Evolutionary conservation across 2,888 invertebrate genomes (phyloP).

Genomic region (Candidula unifasciata): DNA sequence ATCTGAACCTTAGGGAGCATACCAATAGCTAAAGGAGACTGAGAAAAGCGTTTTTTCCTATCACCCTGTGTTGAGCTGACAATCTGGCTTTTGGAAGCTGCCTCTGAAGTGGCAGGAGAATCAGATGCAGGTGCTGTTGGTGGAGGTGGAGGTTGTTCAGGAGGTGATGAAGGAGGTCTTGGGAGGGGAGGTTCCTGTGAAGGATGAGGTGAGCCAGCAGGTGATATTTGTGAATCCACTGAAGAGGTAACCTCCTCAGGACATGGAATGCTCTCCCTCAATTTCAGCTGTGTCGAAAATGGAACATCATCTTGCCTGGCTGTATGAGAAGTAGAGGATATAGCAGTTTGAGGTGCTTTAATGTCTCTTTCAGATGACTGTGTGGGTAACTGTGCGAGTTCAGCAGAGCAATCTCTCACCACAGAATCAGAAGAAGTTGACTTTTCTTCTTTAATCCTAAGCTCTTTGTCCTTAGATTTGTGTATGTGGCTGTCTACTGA

Average conservation of each 20-base stretch:
- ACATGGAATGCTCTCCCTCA: slow-evolving; percentile 39
- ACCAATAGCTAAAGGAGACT: slow-evolving; percentile 49
- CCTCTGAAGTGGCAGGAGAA: not conserved
- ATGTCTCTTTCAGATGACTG: not conserved
- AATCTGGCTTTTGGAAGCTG: slow-evolving; percentile 4
- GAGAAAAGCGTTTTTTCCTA: slow-evolving; percentile 47
- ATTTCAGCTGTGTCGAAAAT: not conserved
- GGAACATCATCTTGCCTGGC: not conserved
- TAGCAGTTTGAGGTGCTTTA: not conserved
- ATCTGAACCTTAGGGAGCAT: slow-evolving; percentile 40
- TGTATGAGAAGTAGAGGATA: not conserved
- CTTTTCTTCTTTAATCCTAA: not conserved
- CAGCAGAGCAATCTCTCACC: not conserved
- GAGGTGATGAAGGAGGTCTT: not conserved
- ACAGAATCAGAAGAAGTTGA: not conserved
- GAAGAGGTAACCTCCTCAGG: slow-evolving; percentile 20
- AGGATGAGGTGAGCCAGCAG: not conserved
- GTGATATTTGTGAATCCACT: not conserved
- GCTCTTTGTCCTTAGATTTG: not conserved
- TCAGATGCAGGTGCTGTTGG: slow-evolving; percentile 3
- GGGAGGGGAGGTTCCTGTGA: not conserved
- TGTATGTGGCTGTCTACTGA: not conserved
- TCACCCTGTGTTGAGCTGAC: slow-evolving; percentile 26
- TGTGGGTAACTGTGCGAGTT: not conserved
- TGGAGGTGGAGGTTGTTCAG: slow-evolving; percentile 23